A percentile compares a stretch with the other conserved stretches of the same genome.
These are phyloP conservation scores for Solen grandis DNA, from an alignment of 1,140 invertebrate species.

Conservation along the genomic window DNA sequence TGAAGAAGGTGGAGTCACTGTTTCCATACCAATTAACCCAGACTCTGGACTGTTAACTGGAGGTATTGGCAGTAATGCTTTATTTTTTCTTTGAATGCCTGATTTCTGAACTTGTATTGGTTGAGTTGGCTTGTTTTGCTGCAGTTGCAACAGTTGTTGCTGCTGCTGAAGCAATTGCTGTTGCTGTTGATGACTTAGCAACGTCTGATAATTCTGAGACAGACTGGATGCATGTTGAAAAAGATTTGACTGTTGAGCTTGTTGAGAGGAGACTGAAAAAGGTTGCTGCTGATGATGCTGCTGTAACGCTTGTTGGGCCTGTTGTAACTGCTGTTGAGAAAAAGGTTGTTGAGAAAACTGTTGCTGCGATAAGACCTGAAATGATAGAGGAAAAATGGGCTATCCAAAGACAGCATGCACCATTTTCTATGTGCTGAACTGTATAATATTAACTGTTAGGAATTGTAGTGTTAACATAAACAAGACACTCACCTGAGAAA, in stretches of 20 bases:
- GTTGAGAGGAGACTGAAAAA: slow-evolving; percentile 25
- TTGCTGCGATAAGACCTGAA: slow-evolving; percentile 54
- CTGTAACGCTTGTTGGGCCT: slow-evolving; percentile 52
- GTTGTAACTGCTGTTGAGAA: slow-evolving; percentile 40
- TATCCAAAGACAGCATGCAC: no score
- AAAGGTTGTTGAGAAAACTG: slow-evolving; percentile 59
- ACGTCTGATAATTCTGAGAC: slow-evolving; percentile 56
- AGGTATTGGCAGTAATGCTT: slow-evolving; percentile 23
- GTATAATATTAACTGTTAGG: no score
- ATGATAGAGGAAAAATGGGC: neutral
- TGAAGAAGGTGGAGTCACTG: slow-evolving; percentile 68
- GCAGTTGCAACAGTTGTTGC: slow-evolving; percentile 74
- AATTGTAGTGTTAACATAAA: no score
- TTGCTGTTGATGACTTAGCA: slow-evolving; percentile 71
- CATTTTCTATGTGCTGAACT: no score
- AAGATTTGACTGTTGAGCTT: slow-evolving; percentile 44
- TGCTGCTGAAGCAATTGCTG: slow-evolving; percentile 75
- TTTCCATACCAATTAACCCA: slow-evolving; percentile 58
- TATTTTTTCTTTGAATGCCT: slow-evolving; percentile 32
- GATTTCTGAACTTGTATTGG: slow-evolving; percentile 38
- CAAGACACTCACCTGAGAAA: no score
- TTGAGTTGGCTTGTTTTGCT: slow-evolving; percentile 68
- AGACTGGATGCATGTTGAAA: slow-evolving; percentile 39
- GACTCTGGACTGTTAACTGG: slow-evolving; percentile 40
- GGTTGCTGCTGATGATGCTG: slow-evolving; percentile 55